Evolutionary conservation across 2,113 vertebrate genomes (phyloP).

Genomic region (Dasyornis broadbenti): DNA sequence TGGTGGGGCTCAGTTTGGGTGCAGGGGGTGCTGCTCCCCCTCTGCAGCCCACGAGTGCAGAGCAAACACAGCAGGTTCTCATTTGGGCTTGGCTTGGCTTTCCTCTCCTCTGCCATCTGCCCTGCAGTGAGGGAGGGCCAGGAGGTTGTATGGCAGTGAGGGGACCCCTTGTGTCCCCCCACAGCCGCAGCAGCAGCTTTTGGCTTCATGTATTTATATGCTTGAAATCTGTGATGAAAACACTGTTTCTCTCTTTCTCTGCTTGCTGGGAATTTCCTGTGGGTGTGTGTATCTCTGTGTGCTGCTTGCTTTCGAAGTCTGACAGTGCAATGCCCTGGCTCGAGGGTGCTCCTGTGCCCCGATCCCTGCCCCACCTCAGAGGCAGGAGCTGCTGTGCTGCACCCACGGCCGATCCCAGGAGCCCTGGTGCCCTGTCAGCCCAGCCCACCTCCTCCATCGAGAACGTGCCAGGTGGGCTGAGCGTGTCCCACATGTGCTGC

Average conservation of each 20-base stretch:
- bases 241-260: neutral
- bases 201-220: rapidly evolving
- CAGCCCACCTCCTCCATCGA: rapidly evolving
- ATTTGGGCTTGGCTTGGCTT: neutral
- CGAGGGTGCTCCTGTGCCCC: neutral
- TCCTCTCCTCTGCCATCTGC: neutral
- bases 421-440: rapidly evolving
- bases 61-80: neutral
- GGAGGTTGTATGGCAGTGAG: rapidly evolving
- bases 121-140: rapidly evolving
- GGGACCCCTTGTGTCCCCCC: neutral
- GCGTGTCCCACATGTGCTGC: neutral
- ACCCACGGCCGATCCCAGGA: rapidly evolving
- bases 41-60: rapidly evolving
- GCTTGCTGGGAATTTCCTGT: rapidly evolving
- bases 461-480: neutral
- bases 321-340: rapidly evolving
- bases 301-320: neutral
- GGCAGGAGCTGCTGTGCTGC: rapidly evolving
- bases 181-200: neutral
- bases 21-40: neutral
- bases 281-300: rapidly evolving
- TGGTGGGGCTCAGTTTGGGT: neutral
- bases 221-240: neutral
- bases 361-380: rapidly evolving